phyloP scores from a whole-genome alignment of 2,113 vertebrate species.

The Boleophthalmus pectinirostris region DNA sequence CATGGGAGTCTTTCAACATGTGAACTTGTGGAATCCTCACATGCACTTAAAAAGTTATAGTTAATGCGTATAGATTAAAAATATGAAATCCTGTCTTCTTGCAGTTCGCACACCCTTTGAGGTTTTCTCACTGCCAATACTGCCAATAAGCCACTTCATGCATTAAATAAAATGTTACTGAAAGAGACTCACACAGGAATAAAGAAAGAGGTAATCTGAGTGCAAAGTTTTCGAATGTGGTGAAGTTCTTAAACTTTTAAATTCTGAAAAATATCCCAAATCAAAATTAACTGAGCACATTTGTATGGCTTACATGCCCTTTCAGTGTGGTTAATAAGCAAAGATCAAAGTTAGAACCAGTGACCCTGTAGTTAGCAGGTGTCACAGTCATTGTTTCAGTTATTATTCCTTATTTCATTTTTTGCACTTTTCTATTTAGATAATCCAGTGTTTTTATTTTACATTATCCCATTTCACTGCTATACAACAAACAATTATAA shows the following conservation, averaged over 20 bases:
- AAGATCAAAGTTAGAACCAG: not conserved
- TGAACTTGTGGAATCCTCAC: slow-evolving; percentile 18
- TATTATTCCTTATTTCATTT: not conserved
- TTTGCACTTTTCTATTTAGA: not conserved
- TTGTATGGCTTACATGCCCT: not conserved
- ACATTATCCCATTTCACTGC: not conserved
- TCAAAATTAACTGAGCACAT: too few relatives aligned
- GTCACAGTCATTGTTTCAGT: not conserved
- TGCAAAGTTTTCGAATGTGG: not conserved
- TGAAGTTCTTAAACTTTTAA: not conserved
- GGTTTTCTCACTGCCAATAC: not conserved
- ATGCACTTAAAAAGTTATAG: not conserved
- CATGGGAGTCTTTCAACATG: slow-evolving; percentile 9
- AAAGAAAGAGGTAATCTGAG: not conserved
- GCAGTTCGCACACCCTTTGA: not conserved
- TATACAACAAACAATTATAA: not conserved
- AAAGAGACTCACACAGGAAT: not conserved
- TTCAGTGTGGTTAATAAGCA: not conserved
- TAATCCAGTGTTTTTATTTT: not conserved
- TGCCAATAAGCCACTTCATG: not conserved
- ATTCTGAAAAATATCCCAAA: too few relatives aligned
- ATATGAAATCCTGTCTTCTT: not conserved
- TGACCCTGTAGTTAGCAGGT: not conserved
- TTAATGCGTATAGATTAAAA: not conserved
- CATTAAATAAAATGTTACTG: not conserved